Evolutionary conservation across 2,113 vertebrate genomes (phyloP), one percentile per base, ranked within the genome.

Genomic region (Mandrillus leucophaeus): DNA sequence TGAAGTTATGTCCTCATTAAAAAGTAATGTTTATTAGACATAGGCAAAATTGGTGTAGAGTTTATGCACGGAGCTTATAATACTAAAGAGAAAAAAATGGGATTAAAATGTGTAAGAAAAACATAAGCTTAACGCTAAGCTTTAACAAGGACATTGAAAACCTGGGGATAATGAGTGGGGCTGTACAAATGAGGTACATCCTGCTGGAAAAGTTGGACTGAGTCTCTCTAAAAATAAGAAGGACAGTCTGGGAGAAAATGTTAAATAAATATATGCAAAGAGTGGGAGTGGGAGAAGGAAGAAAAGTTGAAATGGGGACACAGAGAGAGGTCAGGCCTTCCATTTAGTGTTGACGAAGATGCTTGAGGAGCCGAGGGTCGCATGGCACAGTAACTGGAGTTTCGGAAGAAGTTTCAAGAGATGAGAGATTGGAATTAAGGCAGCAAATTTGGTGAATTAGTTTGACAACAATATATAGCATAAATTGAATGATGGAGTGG

Each of bases 1-100:
- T 38, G 2, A 93, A 89, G 59, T 95, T 78, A 57, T 68, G 8
- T 83, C 55, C 57, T 70, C n/a, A 78, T 91, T 40, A 72, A 68
- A 81, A 92, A 23, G 78, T 73, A 92, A 76, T 55, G 5, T 90
- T 95, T 93, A 86, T 75, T 76, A 90, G 50, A 90, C 13, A 95
- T 22, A 55, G 48, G 35, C 48, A 97, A 20, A 7, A 78, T 76
- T 14, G 23, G 22, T 72, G 0, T 64, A 30, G 16, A 91, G n/a
- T 40, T 78, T 93, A 90, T 61, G 10, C 35, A 68, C 17, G 88
- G 38, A 84, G n/a, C 20, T 84, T 57, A 79, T 10, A 82, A 70
- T 83, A 52, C 52, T 52, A 32, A 17, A 70, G 2, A 59, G 50
- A 91, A 84, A 30, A 55, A 86, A 90, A 70, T n/a, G 8, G 20